Percentiles rank a stretch among this genome's conserved stretches.
These are phyloP conservation scores for Bradypus variegatus DNA, from an alignment of 2,797 vertebrate genomes.

Conservation along the genomic window DNA sequence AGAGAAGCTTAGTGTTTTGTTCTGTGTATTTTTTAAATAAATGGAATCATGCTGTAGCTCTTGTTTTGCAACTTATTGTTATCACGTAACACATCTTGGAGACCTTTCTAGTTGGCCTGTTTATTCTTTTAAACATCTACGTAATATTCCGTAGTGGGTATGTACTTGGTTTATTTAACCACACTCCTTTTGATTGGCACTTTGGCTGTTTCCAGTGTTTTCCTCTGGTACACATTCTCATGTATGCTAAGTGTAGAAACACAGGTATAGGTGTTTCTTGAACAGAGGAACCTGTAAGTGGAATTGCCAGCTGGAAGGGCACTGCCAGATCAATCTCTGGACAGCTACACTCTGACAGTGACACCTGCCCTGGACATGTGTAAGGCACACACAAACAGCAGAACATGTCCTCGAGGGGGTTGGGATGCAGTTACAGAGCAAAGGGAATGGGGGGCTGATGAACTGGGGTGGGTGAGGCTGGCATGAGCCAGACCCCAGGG, in stretches of 20 bases:
- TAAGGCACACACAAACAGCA: background rate
- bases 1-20: background rate
- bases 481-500: background rate
- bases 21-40: background rate
- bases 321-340: background rate
- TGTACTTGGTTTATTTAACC: background rate
- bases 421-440: background rate
- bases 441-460: background rate
- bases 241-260: background rate
- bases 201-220: background rate
- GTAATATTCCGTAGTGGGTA: background rate
- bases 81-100: background rate
- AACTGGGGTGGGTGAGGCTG: too few species aligned
- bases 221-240: background rate
- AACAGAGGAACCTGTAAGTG: background rate
- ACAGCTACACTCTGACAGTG: background rate
- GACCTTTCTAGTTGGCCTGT: background rate
- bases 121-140: background rate
- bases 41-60: background rate
- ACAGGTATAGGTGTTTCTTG: background rate
- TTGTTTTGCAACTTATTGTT: background rate
- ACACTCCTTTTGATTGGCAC: background rate
- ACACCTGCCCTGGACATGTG: background rate
- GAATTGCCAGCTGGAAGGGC: background rate
- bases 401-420: fast-evolving